Base-by-base conservation (phyloP, 2,888 invertebrate species). In the Therioaphis trifolii region DNA sequence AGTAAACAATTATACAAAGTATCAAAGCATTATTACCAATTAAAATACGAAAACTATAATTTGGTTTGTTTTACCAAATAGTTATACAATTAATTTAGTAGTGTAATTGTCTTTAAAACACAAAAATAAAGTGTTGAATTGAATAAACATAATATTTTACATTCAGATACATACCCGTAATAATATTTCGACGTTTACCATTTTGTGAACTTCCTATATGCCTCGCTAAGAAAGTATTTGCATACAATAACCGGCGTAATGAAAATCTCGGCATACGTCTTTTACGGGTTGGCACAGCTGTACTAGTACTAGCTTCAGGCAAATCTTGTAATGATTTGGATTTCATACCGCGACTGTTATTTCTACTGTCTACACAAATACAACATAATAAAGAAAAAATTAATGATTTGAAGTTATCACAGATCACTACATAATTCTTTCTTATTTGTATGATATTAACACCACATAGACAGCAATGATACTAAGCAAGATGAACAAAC, bases 191-290 rank as follows among this genome's bases (percentile, higher is more conserved):
- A 40, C 82, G 82, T 74, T 74, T 82, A 52, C 74, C 66, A 63
- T 66, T 74, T 63, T 82, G 82, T 3, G 74, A 74, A 58, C 82
- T 82, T 63, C 82, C 82, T 61, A 82, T 52, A 5, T 82, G 82
- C 49, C 82, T 82, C 7, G 82, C 93, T 93, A 86, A 74, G 74
- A 82, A 82, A 11, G 72, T 74, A 72, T 82, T 82, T 24, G 93
- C 92, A 85, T 93, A 92, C 84, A 94, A 90, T 85, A 94, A 89
- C 85, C 93, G 91, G 71, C 93, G 91, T 61, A 94, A 89, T 27
- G 93, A 94, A 90, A 93, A 93, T 82, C 84, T 82, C 12, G 84
- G 72, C 74, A 63, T 63, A 49, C 82, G 82, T 74, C 72, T 74
- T 63, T 82, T 82, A 82, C 82, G 82, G 18, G 82, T 74, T 14